Evolutionary conservation across 2,888 invertebrate species (phyloP).

Genomic region (Drosophila phalerata): DNA sequence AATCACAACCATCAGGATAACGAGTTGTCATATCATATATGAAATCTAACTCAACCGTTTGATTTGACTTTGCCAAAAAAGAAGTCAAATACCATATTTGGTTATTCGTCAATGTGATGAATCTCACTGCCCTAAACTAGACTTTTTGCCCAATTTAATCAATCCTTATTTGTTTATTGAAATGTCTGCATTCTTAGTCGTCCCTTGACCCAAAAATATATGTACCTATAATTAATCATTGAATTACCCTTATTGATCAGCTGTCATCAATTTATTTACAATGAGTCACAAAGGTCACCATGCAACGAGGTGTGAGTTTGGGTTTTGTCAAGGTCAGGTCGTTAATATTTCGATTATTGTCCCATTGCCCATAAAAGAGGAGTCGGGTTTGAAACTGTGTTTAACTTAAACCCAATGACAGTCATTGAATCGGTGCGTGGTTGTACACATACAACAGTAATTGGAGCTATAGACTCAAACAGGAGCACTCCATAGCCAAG

Average conservation of each 20-base stretch:
- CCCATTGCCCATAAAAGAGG: constrained; percentile 10
- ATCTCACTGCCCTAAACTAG: constrained; percentile 2
- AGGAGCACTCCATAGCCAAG: constrained; percentile 12
- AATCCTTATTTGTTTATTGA: constrained; percentile 14
- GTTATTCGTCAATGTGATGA: neutral
- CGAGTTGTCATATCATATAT: neutral
- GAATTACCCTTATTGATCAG: constrained; percentile 7
- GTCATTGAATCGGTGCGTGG: constrained; percentile 14
- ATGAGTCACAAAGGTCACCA: constrained; percentile 37
- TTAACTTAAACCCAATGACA: constrained; percentile 11
- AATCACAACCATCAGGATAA: neutral
- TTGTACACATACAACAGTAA: neutral
- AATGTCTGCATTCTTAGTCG: neutral
- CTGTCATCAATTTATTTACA: constrained; percentile 29
- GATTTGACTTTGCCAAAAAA: constrained; percentile 19
- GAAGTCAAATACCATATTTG: constrained; percentile 1
- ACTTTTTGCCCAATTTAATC: constrained; percentile 12
- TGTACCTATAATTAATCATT: constrained; percentile 5
- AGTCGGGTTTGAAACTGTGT: neutral
- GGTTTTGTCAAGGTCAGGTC: constrained; percentile 38
- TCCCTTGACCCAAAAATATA: neutral
- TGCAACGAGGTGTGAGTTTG: constrained; percentile 4
- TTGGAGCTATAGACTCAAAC: constrained; percentile 3
- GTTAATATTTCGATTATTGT: constrained; percentile 29
- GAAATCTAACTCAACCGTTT: neutral